These are phyloP conservation scores for Pasiphila rectangulata DNA, from an alignment of 2,888 invertebrate genomes.

Conservation along the genomic window DNA sequence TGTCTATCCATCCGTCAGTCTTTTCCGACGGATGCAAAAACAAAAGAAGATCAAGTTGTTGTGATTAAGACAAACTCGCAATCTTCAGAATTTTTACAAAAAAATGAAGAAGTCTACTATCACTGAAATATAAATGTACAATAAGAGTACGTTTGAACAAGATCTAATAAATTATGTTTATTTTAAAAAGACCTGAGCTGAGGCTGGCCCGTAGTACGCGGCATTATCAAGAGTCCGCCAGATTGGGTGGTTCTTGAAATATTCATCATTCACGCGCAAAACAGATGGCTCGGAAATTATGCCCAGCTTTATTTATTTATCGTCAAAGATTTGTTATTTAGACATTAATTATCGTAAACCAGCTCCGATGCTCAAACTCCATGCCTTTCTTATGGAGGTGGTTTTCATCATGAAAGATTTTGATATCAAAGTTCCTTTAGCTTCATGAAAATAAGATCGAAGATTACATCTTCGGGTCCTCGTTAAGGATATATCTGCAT, in stretches of 20 bases:
- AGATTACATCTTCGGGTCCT: too few relatives aligned
- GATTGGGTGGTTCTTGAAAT: slow-evolving; percentile 20
- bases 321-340: slow-evolving; percentile 18
- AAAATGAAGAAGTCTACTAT: too few relatives aligned
- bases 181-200: neutral
- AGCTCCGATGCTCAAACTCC: neutral
- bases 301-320: slow-evolving; percentile 11
- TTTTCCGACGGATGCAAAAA: too few relatives aligned
- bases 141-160: neutral
- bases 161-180: neutral
- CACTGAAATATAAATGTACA: too few relatives aligned
- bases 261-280: slow-evolving; percentile 18
- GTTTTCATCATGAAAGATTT: neutral
- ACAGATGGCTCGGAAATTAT: slow-evolving; percentile 23
- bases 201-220: slow-evolving; percentile 16
- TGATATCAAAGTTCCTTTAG: too few relatives aligned
- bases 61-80: too few relatives aligned
- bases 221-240: slow-evolving; percentile 12
- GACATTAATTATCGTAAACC: neutral
- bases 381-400: neutral
- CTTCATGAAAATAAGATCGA: neutral
- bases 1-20: too few relatives aligned
- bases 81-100: too few relatives aligned
- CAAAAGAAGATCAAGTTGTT: too few relatives aligned
- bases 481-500: too few relatives aligned